These are phyloP conservation scores for Drosophila pseudotalamancana DNA, from an alignment of 2,888 invertebrate species.

Conservation along the genomic window DNA sequence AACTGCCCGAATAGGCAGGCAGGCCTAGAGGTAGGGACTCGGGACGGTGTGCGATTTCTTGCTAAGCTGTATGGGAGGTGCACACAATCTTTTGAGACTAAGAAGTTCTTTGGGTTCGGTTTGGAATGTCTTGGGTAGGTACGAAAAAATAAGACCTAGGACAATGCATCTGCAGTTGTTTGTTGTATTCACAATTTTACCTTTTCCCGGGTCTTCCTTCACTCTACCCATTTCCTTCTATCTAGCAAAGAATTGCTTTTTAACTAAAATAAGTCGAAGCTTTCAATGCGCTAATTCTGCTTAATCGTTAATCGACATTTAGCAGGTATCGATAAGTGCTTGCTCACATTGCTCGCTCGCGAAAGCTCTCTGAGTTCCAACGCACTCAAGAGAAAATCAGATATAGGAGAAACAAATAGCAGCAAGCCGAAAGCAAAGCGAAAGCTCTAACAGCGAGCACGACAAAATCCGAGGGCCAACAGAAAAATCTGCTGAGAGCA, in stretches of 20 bases:
- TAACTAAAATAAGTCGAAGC: too few species aligned
- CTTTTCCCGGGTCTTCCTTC: too few species aligned
- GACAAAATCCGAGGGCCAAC: constrained; percentile 22
- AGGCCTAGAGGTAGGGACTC: constrained; percentile 13
- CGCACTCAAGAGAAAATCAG: background rate
- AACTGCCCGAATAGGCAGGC: constrained; percentile 2
- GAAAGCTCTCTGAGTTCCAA: background rate
- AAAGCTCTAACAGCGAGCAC: constrained; percentile 24
- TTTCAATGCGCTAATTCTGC: too few species aligned
- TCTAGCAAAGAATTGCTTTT: too few species aligned
- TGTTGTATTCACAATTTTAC: too few species aligned
- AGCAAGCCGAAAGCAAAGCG: constrained; percentile 4
- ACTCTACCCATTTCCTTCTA: too few species aligned
- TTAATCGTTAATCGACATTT: background rate
- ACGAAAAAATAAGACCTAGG: background rate
- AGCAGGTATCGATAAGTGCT: background rate
- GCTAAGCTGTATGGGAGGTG: constrained; percentile 22
- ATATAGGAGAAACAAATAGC: background rate
- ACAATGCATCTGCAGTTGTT: background rate
- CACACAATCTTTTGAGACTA: background rate
- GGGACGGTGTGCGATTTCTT: background rate
- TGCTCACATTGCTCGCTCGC: background rate
- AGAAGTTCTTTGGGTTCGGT: constrained; percentile 18
- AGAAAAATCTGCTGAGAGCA: constrained; percentile 24
- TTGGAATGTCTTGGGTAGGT: constrained; percentile 31